Conservation (phyloP, 1,140 invertebrate species). For the Panagrolaimus sp. region DNA sequence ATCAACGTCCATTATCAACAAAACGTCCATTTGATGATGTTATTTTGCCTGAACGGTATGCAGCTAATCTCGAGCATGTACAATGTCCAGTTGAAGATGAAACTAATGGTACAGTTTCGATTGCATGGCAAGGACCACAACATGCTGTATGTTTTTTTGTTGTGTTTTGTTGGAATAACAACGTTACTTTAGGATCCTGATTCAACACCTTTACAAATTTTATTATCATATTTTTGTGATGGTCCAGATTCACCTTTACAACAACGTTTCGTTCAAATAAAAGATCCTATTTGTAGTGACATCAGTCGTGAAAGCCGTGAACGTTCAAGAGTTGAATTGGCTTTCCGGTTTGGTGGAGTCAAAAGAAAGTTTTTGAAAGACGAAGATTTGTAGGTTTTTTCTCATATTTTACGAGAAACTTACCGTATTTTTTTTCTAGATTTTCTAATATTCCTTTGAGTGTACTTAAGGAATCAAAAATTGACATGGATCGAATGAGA, state of each 20-base stretch:
- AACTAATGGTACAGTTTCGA: conserved; percentile 25
- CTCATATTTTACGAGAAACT: not conserved
- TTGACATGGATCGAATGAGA: conserved; percentile 73
- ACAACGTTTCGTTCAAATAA: conserved; percentile 75
- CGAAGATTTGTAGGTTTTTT: conserved; percentile 63
- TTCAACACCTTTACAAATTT: conserved; percentile 61
- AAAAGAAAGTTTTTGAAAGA: conserved; percentile 68
- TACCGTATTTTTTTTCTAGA: not conserved
- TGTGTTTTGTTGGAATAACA: conserved; percentile 13
- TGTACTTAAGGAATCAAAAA: conserved; percentile 60
- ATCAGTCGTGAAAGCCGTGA: conserved; percentile 62
- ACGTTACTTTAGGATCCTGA: not conserved
- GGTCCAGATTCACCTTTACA: conserved; percentile 76
- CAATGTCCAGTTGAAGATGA: conserved; percentile 62
- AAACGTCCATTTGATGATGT: conserved; percentile 69
- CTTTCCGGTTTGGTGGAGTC: conserved; percentile 73
- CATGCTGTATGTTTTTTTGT: conserved; percentile 1
- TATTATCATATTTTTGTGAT: conserved; percentile 77
- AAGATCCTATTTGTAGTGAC: conserved; percentile 74
- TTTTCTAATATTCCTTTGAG: conserved; percentile 40
- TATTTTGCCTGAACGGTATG: conserved; percentile 61
- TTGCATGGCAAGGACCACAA: conserved; percentile 18
- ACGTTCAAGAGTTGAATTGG: conserved; percentile 64
- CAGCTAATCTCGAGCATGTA: conserved; percentile 66
- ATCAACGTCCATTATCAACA: conserved; percentile 61